These are phyloP conservation scores for Grus americana DNA, from an alignment of 2,113 vertebrate species.

Conservation along the genomic window DNA sequence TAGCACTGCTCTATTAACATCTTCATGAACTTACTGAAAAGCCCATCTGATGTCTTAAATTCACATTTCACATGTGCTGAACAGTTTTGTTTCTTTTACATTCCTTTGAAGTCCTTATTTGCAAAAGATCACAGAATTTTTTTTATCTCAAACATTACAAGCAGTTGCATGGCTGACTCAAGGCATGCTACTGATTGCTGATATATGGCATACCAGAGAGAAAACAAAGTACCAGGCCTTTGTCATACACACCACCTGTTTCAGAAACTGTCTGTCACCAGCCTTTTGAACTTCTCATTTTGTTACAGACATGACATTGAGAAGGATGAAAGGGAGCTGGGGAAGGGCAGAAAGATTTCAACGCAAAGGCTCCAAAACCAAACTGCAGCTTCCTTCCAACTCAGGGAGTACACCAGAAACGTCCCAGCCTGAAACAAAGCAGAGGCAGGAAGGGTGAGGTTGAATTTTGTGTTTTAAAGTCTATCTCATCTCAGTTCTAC, in stretches of 20 bases:
- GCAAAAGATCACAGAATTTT: background rate
- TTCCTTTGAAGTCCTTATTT: background rate
- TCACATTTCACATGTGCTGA: conserved; percentile 11
- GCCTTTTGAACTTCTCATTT: background rate
- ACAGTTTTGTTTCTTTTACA: background rate
- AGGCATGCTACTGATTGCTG: background rate
- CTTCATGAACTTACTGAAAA: background rate
- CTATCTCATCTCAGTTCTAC: background rate
- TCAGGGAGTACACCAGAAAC: background rate
- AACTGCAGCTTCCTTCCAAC: background rate
- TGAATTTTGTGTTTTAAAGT: background rate
- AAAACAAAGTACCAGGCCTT: background rate
- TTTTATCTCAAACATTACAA: background rate
- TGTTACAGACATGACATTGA: background rate
- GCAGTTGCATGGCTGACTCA: background rate
- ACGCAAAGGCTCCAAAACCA: conserved; percentile 21
- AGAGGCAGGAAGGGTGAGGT: conserved; percentile 29
- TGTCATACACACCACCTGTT: background rate
- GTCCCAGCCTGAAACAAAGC: conserved; percentile 2
- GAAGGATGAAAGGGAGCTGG: background rate
- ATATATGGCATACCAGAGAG: background rate
- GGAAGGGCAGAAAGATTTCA: conserved; percentile 9
- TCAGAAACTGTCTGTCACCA: background rate
- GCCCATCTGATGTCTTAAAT: background rate
- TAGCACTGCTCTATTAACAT: background rate